Conservation (phyloP, 2,888 invertebrate genomes). For the Coleophora flavipennella region DNA sequence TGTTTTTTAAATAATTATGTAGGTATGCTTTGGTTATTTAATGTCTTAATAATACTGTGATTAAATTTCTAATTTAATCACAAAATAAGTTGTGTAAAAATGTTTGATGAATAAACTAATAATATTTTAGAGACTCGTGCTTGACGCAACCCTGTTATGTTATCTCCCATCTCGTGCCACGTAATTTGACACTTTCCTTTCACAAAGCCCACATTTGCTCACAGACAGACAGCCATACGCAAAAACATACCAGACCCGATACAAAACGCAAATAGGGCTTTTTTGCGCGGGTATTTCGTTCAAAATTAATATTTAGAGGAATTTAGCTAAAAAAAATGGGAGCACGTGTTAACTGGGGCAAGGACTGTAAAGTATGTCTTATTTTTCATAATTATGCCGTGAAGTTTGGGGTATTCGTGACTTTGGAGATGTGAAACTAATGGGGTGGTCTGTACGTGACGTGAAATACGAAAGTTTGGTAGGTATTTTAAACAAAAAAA, state of each 20-base stretch:
- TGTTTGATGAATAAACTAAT: not conserved
- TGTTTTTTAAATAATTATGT: too few species aligned
- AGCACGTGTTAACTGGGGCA: slow-evolving; percentile 64
- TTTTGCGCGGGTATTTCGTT: slow-evolving; percentile 49
- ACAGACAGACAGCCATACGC: slow-evolving; percentile 35
- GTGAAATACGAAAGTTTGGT: slow-evolving; percentile 8
- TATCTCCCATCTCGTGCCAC: slow-evolving; percentile 66
- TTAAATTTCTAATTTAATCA: too few species aligned
- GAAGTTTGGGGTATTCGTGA: slow-evolving; percentile 40
- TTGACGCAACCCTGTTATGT: slow-evolving; percentile 37
- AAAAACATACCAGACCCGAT: slow-evolving; percentile 44
- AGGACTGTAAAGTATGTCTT: slow-evolving; percentile 61
- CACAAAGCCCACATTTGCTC: slow-evolving; percentile 70
- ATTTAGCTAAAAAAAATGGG: slow-evolving; percentile 38
- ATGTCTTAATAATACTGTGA: too few species aligned
- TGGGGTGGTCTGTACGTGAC: slow-evolving; percentile 42
- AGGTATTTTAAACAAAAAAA: not conserved
- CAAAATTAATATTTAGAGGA: slow-evolving; percentile 65
- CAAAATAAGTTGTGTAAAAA: too few species aligned
- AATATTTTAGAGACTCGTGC: not conserved
- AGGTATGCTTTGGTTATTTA: too few species aligned
- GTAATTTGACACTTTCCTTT: slow-evolving; percentile 71
- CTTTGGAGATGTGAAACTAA: slow-evolving; percentile 27
- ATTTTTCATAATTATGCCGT: slow-evolving; percentile 69
- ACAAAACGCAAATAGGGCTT: slow-evolving; percentile 67